Conservation (phyloP, 2,888 invertebrate genomes). For the Leucania comma region DNA sequence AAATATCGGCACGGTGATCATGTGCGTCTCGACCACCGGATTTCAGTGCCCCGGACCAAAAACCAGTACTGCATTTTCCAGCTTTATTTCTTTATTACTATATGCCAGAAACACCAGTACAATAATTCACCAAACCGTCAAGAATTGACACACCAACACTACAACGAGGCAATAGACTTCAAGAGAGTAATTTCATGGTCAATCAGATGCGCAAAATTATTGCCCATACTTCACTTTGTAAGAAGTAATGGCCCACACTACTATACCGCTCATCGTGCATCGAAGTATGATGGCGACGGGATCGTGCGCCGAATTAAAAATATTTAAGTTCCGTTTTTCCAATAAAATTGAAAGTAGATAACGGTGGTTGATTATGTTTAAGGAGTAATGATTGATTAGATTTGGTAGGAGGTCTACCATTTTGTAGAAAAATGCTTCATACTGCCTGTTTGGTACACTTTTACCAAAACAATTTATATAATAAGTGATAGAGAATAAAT, state of each 20-base stretch:
- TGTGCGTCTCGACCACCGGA: too few relatives aligned
- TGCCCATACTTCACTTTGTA: background rate
- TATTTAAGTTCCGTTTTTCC: constrained; percentile 23
- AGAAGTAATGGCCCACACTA: constrained; percentile 8
- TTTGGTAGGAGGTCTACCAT: background rate
- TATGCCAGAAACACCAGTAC: background rate
- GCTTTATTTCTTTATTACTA: background rate
- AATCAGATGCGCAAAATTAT: constrained; percentile 40
- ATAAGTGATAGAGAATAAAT: too few relatives aligned
- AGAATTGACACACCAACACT: constrained; percentile 2
- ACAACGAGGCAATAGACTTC: constrained; percentile 23
- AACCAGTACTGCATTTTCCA: too few relatives aligned
- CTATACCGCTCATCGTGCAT: background rate
- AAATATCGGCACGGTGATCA: too few relatives aligned
- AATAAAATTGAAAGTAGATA: constrained; percentile 54
- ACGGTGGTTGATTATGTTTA: constrained; percentile 25
- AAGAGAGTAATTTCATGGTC: constrained; percentile 40
- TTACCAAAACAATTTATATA: too few relatives aligned
- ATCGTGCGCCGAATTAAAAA: constrained; percentile 48
- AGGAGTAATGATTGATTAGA: constrained; percentile 4
- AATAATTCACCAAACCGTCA: background rate
- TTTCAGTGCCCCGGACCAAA: too few relatives aligned
- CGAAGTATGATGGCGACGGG: constrained; percentile 1
- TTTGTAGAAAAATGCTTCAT: background rate
- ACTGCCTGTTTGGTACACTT: too few relatives aligned